Conservation (phyloP, 2,888 invertebrate genomes). For the Dione juno region DNA sequence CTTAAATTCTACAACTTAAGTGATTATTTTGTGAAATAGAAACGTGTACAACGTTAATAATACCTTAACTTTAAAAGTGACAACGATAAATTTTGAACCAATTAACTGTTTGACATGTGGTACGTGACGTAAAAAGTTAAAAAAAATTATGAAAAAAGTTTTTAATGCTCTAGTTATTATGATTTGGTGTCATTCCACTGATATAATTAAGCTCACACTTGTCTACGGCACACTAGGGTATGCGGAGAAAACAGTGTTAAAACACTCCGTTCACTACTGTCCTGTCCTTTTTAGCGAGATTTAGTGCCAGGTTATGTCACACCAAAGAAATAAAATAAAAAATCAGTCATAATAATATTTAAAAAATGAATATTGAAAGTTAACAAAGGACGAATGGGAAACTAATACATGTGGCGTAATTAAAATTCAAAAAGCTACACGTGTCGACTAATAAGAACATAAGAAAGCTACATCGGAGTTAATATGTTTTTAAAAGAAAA, state of each 20-base stretch:
- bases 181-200: background rate
- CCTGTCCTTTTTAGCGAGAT: too few relatives aligned
- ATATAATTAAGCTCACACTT: background rate
- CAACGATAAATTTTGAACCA: conserved; percentile 59
- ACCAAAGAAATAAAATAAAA: too few relatives aligned
- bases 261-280: too few relatives aligned
- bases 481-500: conserved; percentile 46
- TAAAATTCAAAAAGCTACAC: conserved; percentile 16
- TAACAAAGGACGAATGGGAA: background rate
- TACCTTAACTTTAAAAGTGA: conserved; percentile 48
- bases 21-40: background rate
- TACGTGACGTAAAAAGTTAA: conserved; percentile 41
- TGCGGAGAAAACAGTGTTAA: too few relatives aligned
- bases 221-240: too few relatives aligned
- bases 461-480: conserved; percentile 26
- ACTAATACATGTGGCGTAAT: conserved; percentile 13
- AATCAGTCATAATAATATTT: too few relatives aligned
- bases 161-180: background rate
- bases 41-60: conserved; percentile 20
- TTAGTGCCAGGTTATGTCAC: too few relatives aligned
- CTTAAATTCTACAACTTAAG: background rate
- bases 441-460: conserved; percentile 22
- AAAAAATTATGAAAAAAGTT: background rate
- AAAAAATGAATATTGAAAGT: background rate
- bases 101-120: conserved; percentile 65